Evolutionary conservation across 2,888 invertebrate genomes (phyloP).

Genomic region (Pterostichus madidus): DNA sequence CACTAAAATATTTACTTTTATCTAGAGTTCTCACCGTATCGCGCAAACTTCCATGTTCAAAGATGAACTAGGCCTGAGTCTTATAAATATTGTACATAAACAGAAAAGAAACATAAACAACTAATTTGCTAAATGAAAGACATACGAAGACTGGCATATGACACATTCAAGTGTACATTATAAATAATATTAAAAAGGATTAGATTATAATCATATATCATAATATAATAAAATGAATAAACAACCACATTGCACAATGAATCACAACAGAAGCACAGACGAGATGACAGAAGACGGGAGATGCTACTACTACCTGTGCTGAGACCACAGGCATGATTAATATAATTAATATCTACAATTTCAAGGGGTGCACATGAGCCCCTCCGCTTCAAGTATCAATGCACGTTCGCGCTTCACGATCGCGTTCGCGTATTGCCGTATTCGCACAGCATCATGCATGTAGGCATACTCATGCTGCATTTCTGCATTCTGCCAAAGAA

Average conservation of each 20-base stretch:
- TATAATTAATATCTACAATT: conserved; percentile 20
- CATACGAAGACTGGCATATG: conserved; percentile 52
- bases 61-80: conserved; percentile 36
- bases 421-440: not conserved
- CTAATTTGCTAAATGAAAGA: conserved; percentile 51
- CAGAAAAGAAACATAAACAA: conserved; percentile 2
- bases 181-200: conserved; percentile 2
- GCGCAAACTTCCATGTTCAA: not conserved
- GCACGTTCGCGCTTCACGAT: not conserved
- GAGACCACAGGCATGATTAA: conserved; percentile 2
- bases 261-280: conserved; percentile 61
- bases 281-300: conserved; percentile 26
- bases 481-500: conserved; percentile 17
- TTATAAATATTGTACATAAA: conserved; percentile 26
- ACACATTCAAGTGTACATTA: conserved; percentile 43
- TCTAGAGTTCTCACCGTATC: conserved; percentile 18
- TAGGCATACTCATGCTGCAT: not conserved
- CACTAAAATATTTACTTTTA: conserved; percentile 50
- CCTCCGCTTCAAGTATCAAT: conserved; percentile 17
- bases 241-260: conserved; percentile 64
- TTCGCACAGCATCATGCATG: conserved; percentile 28
- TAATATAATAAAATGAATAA: conserved; percentile 17
- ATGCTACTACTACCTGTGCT: conserved; percentile 48
- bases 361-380: not conserved
- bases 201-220: not conserved